phyloP scores from a whole-genome alignment of 1,140 invertebrate species.

The Drosophila grimshawi region DNA sequence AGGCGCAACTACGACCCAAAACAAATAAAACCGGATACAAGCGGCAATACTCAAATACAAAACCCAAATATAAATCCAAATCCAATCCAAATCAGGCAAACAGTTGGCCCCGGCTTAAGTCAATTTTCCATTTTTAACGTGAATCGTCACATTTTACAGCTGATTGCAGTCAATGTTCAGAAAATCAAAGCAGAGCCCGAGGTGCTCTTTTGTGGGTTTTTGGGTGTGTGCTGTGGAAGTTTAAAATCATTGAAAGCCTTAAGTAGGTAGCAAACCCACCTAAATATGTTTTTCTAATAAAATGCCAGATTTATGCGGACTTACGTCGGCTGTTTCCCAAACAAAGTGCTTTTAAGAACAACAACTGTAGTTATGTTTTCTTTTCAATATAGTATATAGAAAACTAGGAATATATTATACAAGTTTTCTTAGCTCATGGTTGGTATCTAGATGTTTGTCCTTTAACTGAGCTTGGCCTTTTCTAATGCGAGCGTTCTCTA shows the following conservation, averaged over 20 bases:
- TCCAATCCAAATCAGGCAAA: conserved; percentile 65
- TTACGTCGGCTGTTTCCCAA: background rate
- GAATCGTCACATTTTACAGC: conserved; percentile 68
- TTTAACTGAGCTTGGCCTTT: no score
- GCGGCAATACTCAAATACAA: conserved; percentile 14
- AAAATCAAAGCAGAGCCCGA: conserved; percentile 65
- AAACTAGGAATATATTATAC: no score
- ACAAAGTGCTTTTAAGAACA: background rate
- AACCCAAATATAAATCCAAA: conserved; percentile 34
- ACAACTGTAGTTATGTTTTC: no score
- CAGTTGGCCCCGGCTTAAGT: conserved; percentile 59
- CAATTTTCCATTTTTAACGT: conserved; percentile 50
- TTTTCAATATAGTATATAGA: no score
- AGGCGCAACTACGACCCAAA: conserved; percentile 56
- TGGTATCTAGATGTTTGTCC: no score
- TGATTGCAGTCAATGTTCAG: conserved; percentile 69
- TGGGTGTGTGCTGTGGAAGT: background rate
- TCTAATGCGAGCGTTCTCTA: no score
- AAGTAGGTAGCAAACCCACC: background rate
- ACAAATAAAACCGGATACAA: conserved; percentile 39
- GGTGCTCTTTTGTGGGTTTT: conserved; percentile 20
- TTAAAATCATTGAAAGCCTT: conserved; percentile 4
- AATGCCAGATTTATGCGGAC: background rate
- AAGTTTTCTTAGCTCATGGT: no score
- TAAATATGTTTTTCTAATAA: background rate